Percentiles rank a stretch among this genome's conserved stretches.
Conservation (phyloP, 2,113 vertebrate genomes). For the Lepisosteus oculatus region DNA sequence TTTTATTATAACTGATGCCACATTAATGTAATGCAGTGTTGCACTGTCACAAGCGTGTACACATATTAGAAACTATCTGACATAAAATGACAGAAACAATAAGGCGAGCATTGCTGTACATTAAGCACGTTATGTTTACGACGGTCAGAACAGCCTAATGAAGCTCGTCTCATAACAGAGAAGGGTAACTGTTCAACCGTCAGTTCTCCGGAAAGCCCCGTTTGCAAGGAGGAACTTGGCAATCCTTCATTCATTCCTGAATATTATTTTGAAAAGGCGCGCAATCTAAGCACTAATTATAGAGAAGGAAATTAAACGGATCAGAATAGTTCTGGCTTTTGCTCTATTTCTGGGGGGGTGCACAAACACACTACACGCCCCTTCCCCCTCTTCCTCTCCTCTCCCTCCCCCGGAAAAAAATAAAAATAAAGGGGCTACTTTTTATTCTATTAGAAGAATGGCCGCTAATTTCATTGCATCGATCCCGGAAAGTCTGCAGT, state of each 20-base stretch:
- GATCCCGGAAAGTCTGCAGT: too few relatives aligned
- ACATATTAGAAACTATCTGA: background rate
- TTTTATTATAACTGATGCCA: too few relatives aligned
- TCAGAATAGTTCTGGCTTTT: background rate
- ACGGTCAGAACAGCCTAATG: constrained; percentile 1
- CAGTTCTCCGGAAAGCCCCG: constrained; percentile 32
- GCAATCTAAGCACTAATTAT: constrained; percentile 3
- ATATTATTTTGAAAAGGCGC: constrained; percentile 43
- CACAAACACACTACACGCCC: too few relatives aligned
- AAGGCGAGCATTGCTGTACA: background rate
- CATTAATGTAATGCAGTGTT: too few relatives aligned
- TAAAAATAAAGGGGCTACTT: background rate
- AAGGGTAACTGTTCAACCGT: background rate
- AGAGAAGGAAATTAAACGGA: background rate
- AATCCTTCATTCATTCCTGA: constrained; percentile 39
- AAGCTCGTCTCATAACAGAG: background rate
- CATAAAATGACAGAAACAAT: background rate
- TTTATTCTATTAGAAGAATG: background rate
- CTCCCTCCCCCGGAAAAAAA: background rate
- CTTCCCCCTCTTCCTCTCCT: too few relatives aligned
- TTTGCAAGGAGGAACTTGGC: constrained; percentile 41
- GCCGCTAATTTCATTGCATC: background rate
- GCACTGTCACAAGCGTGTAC: background rate
- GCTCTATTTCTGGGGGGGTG: background rate
- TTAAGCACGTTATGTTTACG: background rate